Conservation (phyloP, 2,888 invertebrate genomes). For the Gryllus longicercus region DNA sequence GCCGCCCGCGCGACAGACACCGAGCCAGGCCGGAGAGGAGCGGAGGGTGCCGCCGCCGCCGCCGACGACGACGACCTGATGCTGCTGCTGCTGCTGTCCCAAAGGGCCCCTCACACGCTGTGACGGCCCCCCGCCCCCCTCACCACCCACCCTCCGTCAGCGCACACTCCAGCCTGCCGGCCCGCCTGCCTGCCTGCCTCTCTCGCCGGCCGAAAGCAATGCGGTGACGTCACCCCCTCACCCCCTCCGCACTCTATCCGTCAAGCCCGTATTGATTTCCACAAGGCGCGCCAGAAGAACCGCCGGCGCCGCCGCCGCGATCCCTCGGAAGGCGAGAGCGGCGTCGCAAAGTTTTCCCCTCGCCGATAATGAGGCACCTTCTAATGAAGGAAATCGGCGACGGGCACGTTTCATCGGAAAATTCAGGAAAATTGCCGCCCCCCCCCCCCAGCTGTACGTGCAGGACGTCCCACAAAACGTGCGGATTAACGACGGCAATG, state of each 20-base stretch:
- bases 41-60: too few relatives aligned
- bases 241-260: background rate
- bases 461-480: too few relatives aligned
- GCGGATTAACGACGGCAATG: too few relatives aligned
- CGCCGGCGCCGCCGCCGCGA: background rate
- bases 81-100: too few relatives aligned
- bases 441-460: too few relatives aligned
- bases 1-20: too few relatives aligned
- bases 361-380: too few relatives aligned
- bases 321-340: background rate
- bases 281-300: background rate
- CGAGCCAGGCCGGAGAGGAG: too few relatives aligned
- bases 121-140: background rate
- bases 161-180: background rate
- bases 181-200: background rate
- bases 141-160: background rate
- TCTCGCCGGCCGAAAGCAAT: conserved; percentile 6
- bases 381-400: too few relatives aligned
- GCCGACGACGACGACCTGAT: too few relatives aligned
- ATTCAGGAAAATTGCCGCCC: too few relatives aligned
- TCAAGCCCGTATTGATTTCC: conserved; percentile 4
- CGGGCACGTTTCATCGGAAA: too few relatives aligned
- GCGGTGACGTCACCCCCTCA: background rate
- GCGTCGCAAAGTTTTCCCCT: background rate
- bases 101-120: background rate